phyloP scores from a whole-genome alignment of 1,140 invertebrate species.

The Brachionus sp. region DNA sequence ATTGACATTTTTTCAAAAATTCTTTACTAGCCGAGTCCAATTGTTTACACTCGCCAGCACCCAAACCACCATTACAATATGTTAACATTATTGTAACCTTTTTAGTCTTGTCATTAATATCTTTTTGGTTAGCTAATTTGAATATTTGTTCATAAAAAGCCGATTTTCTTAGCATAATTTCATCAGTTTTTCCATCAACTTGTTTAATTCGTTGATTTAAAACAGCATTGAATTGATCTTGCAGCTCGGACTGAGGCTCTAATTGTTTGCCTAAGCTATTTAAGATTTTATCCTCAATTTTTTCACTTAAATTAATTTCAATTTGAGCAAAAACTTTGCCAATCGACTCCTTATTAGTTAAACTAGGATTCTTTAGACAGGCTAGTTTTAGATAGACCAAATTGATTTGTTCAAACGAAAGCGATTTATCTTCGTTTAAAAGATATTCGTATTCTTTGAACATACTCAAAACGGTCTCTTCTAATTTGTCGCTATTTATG shows the following conservation, averaged over 20 bases:
- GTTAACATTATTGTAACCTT: not conserved
- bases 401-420: not conserved
- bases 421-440: not conserved
- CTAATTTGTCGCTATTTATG: not conserved
- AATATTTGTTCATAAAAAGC: not conserved
- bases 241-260: not conserved
- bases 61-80: not conserved
- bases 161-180: not conserved
- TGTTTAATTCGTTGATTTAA: not conserved
- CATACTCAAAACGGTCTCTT: not conserved
- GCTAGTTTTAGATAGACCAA: not conserved
- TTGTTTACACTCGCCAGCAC: not conserved
- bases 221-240: not conserved
- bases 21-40: not conserved
- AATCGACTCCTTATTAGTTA: not conserved
- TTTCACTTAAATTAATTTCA: not conserved
- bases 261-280: not conserved
- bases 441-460: not conserved
- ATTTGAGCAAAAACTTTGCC: not conserved
- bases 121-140: not conserved
- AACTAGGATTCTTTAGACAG: not conserved
- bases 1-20: not conserved
- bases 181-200: not conserved
- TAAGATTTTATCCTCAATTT: not conserved
- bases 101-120: slow-evolving; percentile 2